Evolutionary conservation across 2,888 invertebrate genomes (phyloP), one percentile per base, ranked within the genome.

Genomic region (Adelognathus sp.): DNA sequence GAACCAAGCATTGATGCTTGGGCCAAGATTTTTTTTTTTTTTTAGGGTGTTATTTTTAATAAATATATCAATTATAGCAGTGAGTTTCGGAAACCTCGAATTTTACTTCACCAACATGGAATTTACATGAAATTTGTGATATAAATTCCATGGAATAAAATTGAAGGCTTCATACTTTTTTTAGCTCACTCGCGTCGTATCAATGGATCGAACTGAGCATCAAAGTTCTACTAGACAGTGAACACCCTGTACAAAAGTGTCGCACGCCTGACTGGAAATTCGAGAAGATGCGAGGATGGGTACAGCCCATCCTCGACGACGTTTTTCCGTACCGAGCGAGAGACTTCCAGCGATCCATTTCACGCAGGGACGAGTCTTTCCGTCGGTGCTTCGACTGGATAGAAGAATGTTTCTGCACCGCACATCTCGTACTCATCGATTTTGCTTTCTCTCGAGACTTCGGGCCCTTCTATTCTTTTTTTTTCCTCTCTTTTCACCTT

Each of bases 321-420:
- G 27, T 41, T 33, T 75, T 64, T 83, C 80, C 77, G 81, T n/a
- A 1, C 18, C 81, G 82, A 82, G 80, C 39, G 50, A 76, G 46
- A 76, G 71, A 33, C 60, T n/a, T n/a, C n/a, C n/a, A 66, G 69
- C 84, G 85, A 87, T 86, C 86, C 85, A 87, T 87, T 88, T 88
- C 88, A 86, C 85, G 87, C 84, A 83, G 86, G 86, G 85, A 86
- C 85, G 85, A 84, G 79, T 86, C 83, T 78, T 81, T 83, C 86
- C 83, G 85, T 84, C 86, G 84, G 27, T 54, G 21, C 24, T 16
- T 39, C 50, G 24, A 54, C 39, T 50, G 46, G 58, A 56, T 70
- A 18, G 84, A 83, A 87, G 86, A 87, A 87, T 85, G 85, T 86
- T 11, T 54, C 54, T n/a, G 50, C 50, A 11, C 39, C 21, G 14